Base-by-base conservation (phyloP, 2,113 vertebrate genomes). In the Chloropsis cyanopogon region DNA sequence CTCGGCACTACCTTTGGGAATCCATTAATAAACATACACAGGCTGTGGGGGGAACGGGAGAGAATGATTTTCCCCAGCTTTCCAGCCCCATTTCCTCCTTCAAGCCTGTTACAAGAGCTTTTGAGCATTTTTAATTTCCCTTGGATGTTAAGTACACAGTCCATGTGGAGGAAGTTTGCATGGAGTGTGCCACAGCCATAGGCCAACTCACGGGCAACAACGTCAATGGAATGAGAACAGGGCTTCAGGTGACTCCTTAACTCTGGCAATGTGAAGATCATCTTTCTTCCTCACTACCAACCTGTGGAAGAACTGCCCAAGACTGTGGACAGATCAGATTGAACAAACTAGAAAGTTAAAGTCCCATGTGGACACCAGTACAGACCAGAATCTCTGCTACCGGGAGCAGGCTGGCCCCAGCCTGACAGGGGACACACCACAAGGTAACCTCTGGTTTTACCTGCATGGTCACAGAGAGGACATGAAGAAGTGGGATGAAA, bases 151-250 rank as follows among this genome's bases (percentile, higher is more conserved):
- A 68, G 37, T 10, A 52, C 9, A 2, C 37, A 23, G 15, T 33
- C 53, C 26, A 52, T 0, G 7, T 7, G 7, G 37, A 2, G 2
- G 46, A 44, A 68, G 11, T 52, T 37, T 10, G 37, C 11, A 37
- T 3, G 37, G 44, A 68, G 44, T 5, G 2, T 1, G 0, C 14
- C 29, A 20, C 1, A 7, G 31, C 61, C 37, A 6, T 3, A 11
- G 2, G 3, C 13, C 35, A 66, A 35, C 25, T 17, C 70, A 11
- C 9, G 14, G 37, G 14, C 71, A 59, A 14, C 4, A 25, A 14
- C 33, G 37, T 8, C 61, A 59, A 35, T 18, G 44, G 26, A 68
- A 68, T 18, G 37, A 33, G 37, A 68, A 59, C 61, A 31, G 44
- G 39, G 37, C 44, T 37, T 22, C 54, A 39, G 28, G 28, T 16